Percentiles rank a stretch among this genome's conserved stretches.
Conservation (phyloP, 2,797 vertebrate species). For the Phrynocephalus vlangalii region DNA sequence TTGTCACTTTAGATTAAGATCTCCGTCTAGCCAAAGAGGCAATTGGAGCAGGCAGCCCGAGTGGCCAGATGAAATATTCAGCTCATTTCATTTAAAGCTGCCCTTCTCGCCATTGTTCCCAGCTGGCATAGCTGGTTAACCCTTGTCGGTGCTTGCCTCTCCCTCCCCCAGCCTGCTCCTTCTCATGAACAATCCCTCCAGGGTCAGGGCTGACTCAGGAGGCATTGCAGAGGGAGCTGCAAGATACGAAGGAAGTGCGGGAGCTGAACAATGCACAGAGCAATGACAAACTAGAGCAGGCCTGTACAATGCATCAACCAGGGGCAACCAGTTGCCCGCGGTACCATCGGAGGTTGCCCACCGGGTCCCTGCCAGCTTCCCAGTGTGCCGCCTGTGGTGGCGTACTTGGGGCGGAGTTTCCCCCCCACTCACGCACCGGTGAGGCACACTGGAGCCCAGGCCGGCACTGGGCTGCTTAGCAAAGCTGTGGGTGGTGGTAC, state of each 20-base stretch:
- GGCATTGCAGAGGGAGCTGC: constrained; percentile 31
- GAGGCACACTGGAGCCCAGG: too few species aligned
- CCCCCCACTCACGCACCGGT: too few species aligned
- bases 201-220: not conserved
- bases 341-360: too few species aligned
- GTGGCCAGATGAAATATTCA: constrained; percentile 91
- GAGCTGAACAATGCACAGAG: not conserved
- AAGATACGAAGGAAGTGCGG: not conserved
- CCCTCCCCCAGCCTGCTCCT: accelerated
- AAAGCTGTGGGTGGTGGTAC: too few species aligned
- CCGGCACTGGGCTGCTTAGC: too few species aligned
- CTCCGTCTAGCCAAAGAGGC: constrained; percentile 83
- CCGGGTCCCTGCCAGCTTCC: too few species aligned
- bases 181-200: accelerated
- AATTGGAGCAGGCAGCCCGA: constrained; percentile 87
- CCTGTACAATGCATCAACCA: too few species aligned
- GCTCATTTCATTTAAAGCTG: constrained; percentile 88
- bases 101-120: constrained; percentile 84
- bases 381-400: too few species aligned
- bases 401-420: too few species aligned
- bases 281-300: not conserved
- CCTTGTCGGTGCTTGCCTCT: constrained; percentile 61
- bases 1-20: constrained; percentile 91
- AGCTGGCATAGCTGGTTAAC: constrained; percentile 77
- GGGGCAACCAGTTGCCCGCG: too few species aligned